Base-by-base conservation (phyloP, 2,113 vertebrate genomes). In the Brachionichthys hirsutus region DNA sequence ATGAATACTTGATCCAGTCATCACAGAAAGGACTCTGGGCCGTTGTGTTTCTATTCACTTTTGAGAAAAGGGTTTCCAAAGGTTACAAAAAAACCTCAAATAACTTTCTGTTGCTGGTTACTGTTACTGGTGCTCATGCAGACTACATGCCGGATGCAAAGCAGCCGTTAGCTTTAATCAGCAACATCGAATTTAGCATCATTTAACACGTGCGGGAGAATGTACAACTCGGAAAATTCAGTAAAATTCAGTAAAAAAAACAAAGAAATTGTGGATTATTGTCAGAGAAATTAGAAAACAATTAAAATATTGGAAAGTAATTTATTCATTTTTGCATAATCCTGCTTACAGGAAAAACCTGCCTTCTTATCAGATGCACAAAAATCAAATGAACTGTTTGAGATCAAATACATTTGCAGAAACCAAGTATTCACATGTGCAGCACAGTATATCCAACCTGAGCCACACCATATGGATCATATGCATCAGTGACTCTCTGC, bases 1-100 rank as follows among this genome's bases (percentile, higher is more conserved):
- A 88, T 87, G 77, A 89, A 87, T 81, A 77, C 77, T 80, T 77
- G 84, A 87, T 80, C 79, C 76, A 83, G 70, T 78, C 77, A 68
- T 81, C 58, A 70, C 75, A 81, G 55, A 79, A 70, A 66, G 17
- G 47, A 58, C 45, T 65, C 43, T 38, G 36, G 36, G 12, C 36
- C 36, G 54, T 78, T 70, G 59, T 63, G 47, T 57, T 82, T 62
- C 69, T 50, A 34, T 74, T 75, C 42, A 57, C 35, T 20, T 49
- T 38, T 77, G 16, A 61, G 38, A 44, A 54, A 42, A 52, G 56
- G 54, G 68, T 46, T 64, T 76, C 54, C 61, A 34, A 70, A 80
- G 41, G 52, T 30, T 30, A 30, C 66, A 80, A 70, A 38, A 79
- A 50, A 49, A 14, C 22, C 45, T 30, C 58, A 52, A 60, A 63